Base-by-base conservation (phyloP, 2,113 vertebrate species). In the Hemiprocne comata region DNA sequence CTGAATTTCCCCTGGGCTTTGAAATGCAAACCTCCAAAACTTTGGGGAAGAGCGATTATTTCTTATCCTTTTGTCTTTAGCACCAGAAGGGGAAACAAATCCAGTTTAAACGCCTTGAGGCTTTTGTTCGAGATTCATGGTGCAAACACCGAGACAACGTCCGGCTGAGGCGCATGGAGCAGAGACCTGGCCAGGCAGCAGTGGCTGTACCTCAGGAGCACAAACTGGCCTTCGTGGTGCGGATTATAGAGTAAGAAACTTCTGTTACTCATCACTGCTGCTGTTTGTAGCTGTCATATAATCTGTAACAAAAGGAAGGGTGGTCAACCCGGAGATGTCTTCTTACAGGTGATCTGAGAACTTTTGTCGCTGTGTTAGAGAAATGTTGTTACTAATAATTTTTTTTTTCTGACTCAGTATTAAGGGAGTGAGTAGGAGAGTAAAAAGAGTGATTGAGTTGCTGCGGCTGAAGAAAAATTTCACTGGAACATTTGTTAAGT, bases 91-190 rank as follows among this genome's bases (percentile, higher is more conserved):
- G 98, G 26, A 98, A 98, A 36, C 95, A 98, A 13, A 62, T 99
- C 29, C 98, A 97, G 81, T 99, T 99, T 91, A 99, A 98, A 73
- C 98, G 99, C 33, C 97, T 99, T 44, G 99, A 99, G 83, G 96
- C 98, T 10, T 99, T 99, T 54, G 81, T 99, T 21, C 98, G 95
- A 53, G 98, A 99, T 42, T 98, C 98, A 4, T 98, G 98, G 92
- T 98, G 94, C 60, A 98, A 94, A 24, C 88, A 96, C 15, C 95
- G 98, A 5, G 99, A 99, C 76, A 95, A 97, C 1, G 94, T 84
- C 3, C 98, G 99, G 5, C 95, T 99, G 67, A 84, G 70, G n/a
- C 98, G 99, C 34, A 87, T 97, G 29, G 51, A 97, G 15, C 93
- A 95, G 54, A 98, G 98, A 26, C 98, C 98, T 1, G 93, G 90